Percentiles rank a stretch among this genome's conserved stretches.
phyloP scores from a whole-genome alignment of 2,113 vertebrate species.

The Odocoileus hemionus region DNA sequence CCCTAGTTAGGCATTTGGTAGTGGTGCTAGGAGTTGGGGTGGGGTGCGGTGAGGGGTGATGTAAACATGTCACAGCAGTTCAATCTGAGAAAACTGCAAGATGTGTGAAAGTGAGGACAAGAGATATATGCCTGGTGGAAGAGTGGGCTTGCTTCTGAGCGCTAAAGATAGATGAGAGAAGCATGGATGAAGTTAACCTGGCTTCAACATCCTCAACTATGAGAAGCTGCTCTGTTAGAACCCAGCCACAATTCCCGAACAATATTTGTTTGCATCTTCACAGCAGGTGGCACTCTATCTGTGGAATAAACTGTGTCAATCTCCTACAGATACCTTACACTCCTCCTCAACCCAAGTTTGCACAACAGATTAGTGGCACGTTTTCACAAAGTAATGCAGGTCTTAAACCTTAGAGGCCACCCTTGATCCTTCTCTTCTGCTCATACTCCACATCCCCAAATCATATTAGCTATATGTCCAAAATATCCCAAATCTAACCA shows the following conservation, averaged over 20 bases:
- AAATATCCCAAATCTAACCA: slow-evolving; percentile 2
- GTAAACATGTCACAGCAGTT: neutral
- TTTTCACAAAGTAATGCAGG: slow-evolving; percentile 9
- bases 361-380: neutral
- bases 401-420: neutral
- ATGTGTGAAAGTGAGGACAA: neutral
- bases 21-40: neutral
- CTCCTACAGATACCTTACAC: neutral
- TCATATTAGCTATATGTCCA: neutral
- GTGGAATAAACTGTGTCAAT: neutral
- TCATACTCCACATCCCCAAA: neutral
- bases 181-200: neutral
- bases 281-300: neutral
- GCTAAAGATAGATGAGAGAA: neutral
- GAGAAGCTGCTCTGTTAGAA: neutral
- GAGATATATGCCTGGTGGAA: neutral
- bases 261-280: neutral
- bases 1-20: neutral
- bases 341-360: neutral
- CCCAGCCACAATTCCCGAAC: neutral
- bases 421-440: neutral
- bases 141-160: neutral
- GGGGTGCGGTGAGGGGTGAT: neutral
- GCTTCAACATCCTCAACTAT: neutral
- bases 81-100: neutral